Base-by-base conservation (phyloP, 64 coral and sea anemone genomes). In the Pachyseris speciosa region DNA sequence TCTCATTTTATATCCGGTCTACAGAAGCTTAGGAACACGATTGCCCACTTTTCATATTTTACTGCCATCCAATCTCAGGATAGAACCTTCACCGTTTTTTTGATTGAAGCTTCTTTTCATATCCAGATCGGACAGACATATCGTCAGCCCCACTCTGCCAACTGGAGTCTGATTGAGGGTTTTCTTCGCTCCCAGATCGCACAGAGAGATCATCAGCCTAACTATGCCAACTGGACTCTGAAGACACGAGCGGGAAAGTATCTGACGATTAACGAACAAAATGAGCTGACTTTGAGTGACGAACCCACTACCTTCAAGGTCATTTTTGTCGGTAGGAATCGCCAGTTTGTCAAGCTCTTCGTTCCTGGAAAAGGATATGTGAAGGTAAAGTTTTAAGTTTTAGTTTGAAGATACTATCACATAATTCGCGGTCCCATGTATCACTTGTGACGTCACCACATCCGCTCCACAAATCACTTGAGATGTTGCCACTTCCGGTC, bases 171-270 rank as follows among this genome's bases (percentile, higher is more conserved):
- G n/a, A n/a, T n/a, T n/a, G n/a, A n/a, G n/a, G n/a, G n/a, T n/a
- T n/a, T n/a, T n/a, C n/a, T n/a, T n/a, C n/a, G n/a, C n/a, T n/a
- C n/a, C n/a, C n/a, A n/a, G n/a, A n/a, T n/a, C n/a, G n/a, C n/a
- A n/a, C n/a, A n/a, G n/a, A n/a, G n/a, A n/a, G n/a, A n/a, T n/a
- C n/a, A n/a, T n/a, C n/a, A n/a, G n/a, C n/a, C n/a, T n/a, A n/a
- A n/a, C n/a, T 80, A 57, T 80, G 75, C 75, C 28, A 80, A 80
- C 75, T 80, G 75, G 75, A 80, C 75, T 59, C 51, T 80, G 51
- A 80, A 37, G 12, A 47, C 75, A n/a, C 44, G 29, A 22, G 7
- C 2, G 25, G 75, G 75, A 59, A 80, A 80, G n/a, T 80, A 58
- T 25, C 2, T 80, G 31, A 58, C 75, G 11, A 30, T 80, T 10